A percentile compares a stretch with the other conserved stretches of the same genome.
Evolutionary conservation across 2,888 invertebrate genomes (phyloP).

Genomic region (Chloroclystis v-ata): DNA sequence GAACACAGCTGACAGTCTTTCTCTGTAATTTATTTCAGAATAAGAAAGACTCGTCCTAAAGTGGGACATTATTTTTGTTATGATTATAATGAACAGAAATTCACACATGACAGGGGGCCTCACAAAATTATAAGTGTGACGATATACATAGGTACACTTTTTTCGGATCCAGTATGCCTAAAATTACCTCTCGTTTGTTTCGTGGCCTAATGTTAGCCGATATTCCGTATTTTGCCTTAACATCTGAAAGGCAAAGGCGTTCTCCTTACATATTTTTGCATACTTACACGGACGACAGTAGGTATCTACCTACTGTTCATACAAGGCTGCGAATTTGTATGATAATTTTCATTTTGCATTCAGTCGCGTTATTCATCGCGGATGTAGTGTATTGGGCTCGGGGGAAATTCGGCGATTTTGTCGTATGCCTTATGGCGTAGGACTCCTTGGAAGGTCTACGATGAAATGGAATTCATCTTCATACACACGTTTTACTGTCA

Average conservation of each 20-base stretch:
- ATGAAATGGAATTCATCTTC: slow-evolving; percentile 9
- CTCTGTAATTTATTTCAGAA: too few species aligned
- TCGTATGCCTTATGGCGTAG: slow-evolving; percentile 46
- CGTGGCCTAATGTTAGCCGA: slow-evolving; percentile 33
- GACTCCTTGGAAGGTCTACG: slow-evolving; percentile 23
- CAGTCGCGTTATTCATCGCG: slow-evolving; percentile 65
- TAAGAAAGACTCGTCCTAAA: too few species aligned
- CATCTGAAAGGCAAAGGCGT: slow-evolving; percentile 58
- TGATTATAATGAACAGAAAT: too few species aligned
- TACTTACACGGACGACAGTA: slow-evolving; percentile 59
- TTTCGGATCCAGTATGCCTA: too few species aligned
- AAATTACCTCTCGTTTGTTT: slow-evolving; percentile 3
- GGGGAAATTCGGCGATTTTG: slow-evolving; percentile 69
- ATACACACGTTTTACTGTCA: slow-evolving; percentile 9
- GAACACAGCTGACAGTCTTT: too few species aligned
- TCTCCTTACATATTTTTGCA: slow-evolving; percentile 70
- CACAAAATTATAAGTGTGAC: too few species aligned
- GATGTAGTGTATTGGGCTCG: slow-evolving; percentile 71
- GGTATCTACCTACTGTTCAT: slow-evolving; percentile 53
- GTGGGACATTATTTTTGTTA: too few species aligned
- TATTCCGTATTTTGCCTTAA: slow-evolving; percentile 52
- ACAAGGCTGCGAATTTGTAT: slow-evolving; percentile 74
- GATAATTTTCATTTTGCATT: slow-evolving; percentile 78
- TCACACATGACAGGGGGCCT: too few species aligned
- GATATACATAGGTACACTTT: too few species aligned